A percentile compares a stretch with the other conserved stretches of the same genome.
Evolutionary conservation across 2,113 vertebrate species (phyloP).

Genomic region (Seriola rivoliana): DNA sequence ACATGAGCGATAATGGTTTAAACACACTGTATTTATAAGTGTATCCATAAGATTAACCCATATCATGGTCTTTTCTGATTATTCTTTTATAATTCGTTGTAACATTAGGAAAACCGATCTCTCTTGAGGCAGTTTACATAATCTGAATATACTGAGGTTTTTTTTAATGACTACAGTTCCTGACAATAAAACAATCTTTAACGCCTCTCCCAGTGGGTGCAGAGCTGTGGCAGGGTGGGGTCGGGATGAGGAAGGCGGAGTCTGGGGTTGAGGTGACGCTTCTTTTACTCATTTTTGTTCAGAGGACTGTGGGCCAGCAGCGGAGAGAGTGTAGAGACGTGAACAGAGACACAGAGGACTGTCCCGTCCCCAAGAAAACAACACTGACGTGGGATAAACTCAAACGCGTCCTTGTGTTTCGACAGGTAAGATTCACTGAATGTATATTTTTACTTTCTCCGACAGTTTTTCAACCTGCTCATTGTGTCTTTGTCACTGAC

Average conservation of each 20-base stretch:
- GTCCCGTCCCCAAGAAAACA: conserved; percentile 7
- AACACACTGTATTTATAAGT: neutral
- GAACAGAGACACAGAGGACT: conserved; percentile 8
- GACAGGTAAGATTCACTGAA: conserved; percentile 63
- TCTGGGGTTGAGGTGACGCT: conserved; percentile 70
- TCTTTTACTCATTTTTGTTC: conserved; percentile 67
- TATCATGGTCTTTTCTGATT: neutral
- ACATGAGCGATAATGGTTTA: neutral
- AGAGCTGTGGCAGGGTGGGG: conserved; percentile 71
- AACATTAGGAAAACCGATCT: neutral
- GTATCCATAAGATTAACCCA: neutral
- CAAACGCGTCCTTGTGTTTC: neutral
- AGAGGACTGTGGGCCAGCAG: conserved; percentile 50
- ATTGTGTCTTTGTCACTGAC: neutral
- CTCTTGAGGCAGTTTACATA: neutral
- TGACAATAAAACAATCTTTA: neutral
- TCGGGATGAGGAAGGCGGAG: conserved; percentile 63
- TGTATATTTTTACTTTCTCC: neutral
- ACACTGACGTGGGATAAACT: conserved; percentile 36
- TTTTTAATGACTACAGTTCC: neutral
- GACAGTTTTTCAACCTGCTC: neutral
- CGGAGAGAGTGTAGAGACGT: conserved; percentile 22
- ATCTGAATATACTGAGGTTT: too few relatives aligned
- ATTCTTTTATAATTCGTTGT: neutral
- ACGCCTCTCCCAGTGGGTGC: neutral